Conservation (phyloP, 2,113 vertebrate genomes). For the Amazona guildingii region DNA sequence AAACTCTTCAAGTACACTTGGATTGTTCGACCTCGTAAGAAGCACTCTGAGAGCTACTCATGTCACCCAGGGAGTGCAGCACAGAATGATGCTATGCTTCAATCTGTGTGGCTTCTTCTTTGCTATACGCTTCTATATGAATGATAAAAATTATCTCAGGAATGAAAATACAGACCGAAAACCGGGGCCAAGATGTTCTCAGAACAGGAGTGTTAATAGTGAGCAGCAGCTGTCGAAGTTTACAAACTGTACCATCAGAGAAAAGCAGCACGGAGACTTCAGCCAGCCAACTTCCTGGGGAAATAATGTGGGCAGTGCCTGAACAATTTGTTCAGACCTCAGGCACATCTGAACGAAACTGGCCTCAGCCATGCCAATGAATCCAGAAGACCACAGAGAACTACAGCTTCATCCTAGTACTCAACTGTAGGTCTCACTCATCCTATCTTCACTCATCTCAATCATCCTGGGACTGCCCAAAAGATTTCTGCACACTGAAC, state of each 20-base stretch:
- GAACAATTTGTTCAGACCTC: neutral
- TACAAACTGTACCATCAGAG: neutral
- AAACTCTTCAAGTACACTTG: neutral
- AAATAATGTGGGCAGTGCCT: neutral
- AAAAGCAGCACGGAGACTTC: neutral
- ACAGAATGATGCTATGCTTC: neutral
- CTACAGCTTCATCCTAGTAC: neutral
- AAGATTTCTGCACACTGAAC: neutral
- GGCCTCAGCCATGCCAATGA: fast-evolving
- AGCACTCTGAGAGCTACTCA: neutral
- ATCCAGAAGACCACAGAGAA: neutral
- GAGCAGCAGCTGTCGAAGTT: neutral
- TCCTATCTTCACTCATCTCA: neutral
- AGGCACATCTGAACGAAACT: neutral
- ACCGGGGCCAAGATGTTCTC: neutral
- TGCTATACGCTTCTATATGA: neutral
- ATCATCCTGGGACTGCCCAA: neutral
- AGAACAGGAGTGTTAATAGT: neutral
- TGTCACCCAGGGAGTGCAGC: neutral
- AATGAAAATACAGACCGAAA: neutral
- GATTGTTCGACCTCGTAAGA: neutral
- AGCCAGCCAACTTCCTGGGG: neutral
- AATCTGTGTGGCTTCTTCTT: neutral
- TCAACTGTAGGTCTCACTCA: neutral
- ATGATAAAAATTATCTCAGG: neutral